Conservation (phyloP, 1,140 invertebrate genomes). For the Teleopsis dalmanni region DNA sequence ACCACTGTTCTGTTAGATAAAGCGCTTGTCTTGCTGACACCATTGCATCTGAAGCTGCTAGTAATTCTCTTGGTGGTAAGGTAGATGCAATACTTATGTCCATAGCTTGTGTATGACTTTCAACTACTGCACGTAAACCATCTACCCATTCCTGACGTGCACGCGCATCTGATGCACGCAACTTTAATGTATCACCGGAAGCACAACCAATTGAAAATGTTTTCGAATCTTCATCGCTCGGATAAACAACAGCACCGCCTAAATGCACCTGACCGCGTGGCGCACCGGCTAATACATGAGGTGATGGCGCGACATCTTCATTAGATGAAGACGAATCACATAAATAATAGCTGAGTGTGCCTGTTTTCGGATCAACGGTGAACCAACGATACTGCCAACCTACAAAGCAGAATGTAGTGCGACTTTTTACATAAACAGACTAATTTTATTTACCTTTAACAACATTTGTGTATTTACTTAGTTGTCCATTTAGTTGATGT, state of each 20-base stretch:
- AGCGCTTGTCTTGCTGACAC: slow-evolving; percentile 54
- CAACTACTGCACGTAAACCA: slow-evolving; percentile 74
- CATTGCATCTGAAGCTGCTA: slow-evolving; percentile 59
- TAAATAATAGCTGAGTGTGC: slow-evolving; percentile 87
- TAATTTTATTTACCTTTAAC: slow-evolving; percentile 73
- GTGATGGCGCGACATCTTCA: slow-evolving; percentile 47
- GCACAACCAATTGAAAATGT: slow-evolving; percentile 92
- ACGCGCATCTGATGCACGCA: slow-evolving; percentile 78
- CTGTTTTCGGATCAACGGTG: slow-evolving; percentile 82
- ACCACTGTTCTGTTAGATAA: slow-evolving; percentile 57
- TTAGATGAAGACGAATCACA: slow-evolving; percentile 58
- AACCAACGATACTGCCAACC: slow-evolving; percentile 92
- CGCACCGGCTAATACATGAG: slow-evolving; percentile 47
- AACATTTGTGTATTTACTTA: slow-evolving; percentile 96
- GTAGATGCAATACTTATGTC: slow-evolving; percentile 42
- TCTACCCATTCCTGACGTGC: slow-evolving; percentile 95
- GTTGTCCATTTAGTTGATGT: slow-evolving; percentile 62
- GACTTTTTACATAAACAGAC: no score
- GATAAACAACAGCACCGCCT: slow-evolving; percentile 85
- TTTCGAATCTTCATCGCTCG: slow-evolving; percentile 93
- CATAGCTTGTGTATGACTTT: slow-evolving; percentile 60
- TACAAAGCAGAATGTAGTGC: slow-evolving; percentile 12
- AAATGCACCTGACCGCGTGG: slow-evolving; percentile 60
- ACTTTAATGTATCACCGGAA: slow-evolving; percentile 81
- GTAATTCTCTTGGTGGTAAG: slow-evolving; percentile 54